Base-by-base conservation (phyloP, 2,113 vertebrate genomes). In the Erythrolamprus reginae region DNA sequence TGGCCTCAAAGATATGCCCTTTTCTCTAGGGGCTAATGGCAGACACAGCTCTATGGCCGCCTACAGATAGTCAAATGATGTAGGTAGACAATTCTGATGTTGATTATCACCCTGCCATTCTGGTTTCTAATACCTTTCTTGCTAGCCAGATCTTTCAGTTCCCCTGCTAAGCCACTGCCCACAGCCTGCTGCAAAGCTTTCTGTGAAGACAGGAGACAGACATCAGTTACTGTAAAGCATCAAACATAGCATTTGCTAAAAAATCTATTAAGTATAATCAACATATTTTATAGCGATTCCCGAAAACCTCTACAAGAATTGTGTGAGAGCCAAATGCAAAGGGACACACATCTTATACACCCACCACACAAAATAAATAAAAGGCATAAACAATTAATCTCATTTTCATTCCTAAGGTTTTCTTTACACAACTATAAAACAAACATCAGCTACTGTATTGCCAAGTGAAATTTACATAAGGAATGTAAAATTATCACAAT, bases 181-280 rank as follows among this genome's bases (percentile, higher is more conserved):
- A 94, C 91, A 33, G 92, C 94, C 84, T 93, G 93, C 52, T 93
- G 94, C 86, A 94, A 89, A 52, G 92, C 92, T 84, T 93, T 94
- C 94, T 94, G 84, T 4, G 61, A 89, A 48, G 86, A 83, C 28
- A 47, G 55, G 58, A 87, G 5, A 13, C 2, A 4, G 3, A 38
- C 45, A 89, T 51, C 17, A 45, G 4, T 5, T 45, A 8, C 10
- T 82, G 38, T 24, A 3, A 45, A 65, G n/a, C 10, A 12, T 65
- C 86, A 52, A 90, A 24, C 4, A 21, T 17, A 1, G 33, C 84
- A 55, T 28, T 9, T 28, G 23, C 33, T 21, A 48, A 42, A 58
- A 56, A 2, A 10, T 15, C 28, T 4, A 6, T 28, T 83, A 45
- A 53, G 56, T 47, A 2, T 13, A 19, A 65, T 21, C 13, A n/a